Evolutionary conservation across 2,797 vertebrate genomes (phyloP), one percentile per base, ranked within the genome.

Genomic region (Mycteria americana): DNA sequence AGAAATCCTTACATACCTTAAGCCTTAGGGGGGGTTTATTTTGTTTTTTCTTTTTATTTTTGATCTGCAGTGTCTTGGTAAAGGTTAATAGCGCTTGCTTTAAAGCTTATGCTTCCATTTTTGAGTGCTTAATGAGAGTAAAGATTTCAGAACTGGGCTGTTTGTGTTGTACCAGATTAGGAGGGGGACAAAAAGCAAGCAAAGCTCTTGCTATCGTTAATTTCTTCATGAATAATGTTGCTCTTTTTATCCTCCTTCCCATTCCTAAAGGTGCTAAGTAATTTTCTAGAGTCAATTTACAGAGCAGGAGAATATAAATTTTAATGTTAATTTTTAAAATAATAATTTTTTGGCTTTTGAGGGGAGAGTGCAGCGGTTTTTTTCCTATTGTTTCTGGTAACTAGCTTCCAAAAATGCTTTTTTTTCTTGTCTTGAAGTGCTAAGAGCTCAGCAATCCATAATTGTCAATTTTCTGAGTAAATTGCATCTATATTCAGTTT

Each of bases 401-500:
- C 30, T 57, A 37, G 33, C 75, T 85, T 91, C 11, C 25, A 77
- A 77, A 94, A 81, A 22, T 15, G 13, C 7, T 1, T 21, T 22
- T 51, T 56, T n/a, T 33, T 74, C 31, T 78, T 33, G 15, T 1
- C 14, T 72, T 91, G 27, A 87, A 85, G 75, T 54, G 57, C 77
- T 37, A 57, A 93, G 95, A 96, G 90, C 95, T 95, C 74, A 90
- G 62, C 93, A 95, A 97, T 98, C 92, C 60, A 59, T 98, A 97
- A 96, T 79, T 91, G 85, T 98, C 97, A 89, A 69, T 94, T 98
- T 94, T 90, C 75, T 96, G 92, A 96, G 95, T 97, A 96, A 98
- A 98, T 98, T 96, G 94, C 73, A 91, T 98, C 98, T 96, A 77
- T 98, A 98, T 98, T 97, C 88, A 96, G 96, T 98, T 98, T 98